Conservation (phyloP, 2,113 vertebrate species). For the Macrotus californicus region DNA sequence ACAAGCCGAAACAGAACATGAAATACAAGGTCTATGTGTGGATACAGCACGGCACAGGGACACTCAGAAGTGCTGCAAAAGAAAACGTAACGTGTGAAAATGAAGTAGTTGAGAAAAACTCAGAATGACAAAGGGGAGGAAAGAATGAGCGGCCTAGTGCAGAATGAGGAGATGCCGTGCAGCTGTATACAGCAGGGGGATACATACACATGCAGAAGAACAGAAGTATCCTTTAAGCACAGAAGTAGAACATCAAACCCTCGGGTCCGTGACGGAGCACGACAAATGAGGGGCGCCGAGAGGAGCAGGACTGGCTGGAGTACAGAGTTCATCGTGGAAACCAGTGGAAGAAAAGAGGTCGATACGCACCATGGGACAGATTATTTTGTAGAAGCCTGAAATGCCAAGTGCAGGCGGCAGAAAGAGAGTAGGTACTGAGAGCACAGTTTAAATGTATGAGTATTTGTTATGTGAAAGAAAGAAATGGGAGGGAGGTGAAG, state of each 20-base stretch:
- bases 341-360: background rate
- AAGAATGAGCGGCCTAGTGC: background rate
- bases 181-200: background rate
- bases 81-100: background rate
- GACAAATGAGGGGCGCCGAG: background rate
- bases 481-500: background rate
- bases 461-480: background rate
- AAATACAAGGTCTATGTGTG: background rate
- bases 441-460: background rate
- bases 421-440: background rate
- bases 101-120: background rate
- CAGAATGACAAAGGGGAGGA: background rate
- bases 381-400: background rate
- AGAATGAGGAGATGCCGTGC: background rate
- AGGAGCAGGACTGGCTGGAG: background rate
- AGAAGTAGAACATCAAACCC: background rate
- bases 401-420: background rate
- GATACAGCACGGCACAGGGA: background rate
- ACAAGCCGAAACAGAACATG: constrained; percentile 16
- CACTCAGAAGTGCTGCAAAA: background rate
- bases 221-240: background rate
- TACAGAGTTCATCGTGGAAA: background rate
- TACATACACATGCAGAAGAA: background rate
- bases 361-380: background rate
- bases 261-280: background rate